Evolutionary conservation across 2,888 invertebrate species (phyloP), one percentile per base, ranked within the genome.

Genomic region (Zygaena filipendulae): DNA sequence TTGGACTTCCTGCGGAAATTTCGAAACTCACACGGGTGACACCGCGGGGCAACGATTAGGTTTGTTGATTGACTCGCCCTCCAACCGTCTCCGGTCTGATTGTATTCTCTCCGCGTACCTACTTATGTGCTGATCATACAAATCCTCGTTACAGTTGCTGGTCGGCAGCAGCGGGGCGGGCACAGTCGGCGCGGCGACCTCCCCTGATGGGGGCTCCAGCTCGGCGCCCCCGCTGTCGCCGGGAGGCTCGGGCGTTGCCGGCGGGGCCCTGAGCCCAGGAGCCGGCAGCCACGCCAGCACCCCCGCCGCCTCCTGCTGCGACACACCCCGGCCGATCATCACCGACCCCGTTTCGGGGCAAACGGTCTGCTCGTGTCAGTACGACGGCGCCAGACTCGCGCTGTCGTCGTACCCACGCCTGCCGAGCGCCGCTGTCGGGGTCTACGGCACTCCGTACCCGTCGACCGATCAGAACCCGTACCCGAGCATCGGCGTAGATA

Each of bases 341-440:
- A 93, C 93, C 47, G 95, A 95, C 72, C 94, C 95, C 6, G 91
- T 94, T 35, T 92, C 93, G 40, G 95, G 95, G 18, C 94, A 95
- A 72, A 91, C 92, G 29, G 92, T 95, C 49, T 95, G 95, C 77
- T 94, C 94, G 48, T 95, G 95, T 75, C 95, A 95, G 68, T 95
- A 95, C 74, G 95, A 95, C 71, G 89, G 91, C 33, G 91, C 93
- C 23, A 82, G 94, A 46, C 83, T 95, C 42, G 92, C 93, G 28
- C 86, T 93, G 39, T 85, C 90, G 40, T 75, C 77, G 9, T 93
- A 93, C 64, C 91, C 92, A 20, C 84, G 93, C 43, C 82, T 90
- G 45, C 86, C 88, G 38, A 85, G 90, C 45, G 88, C 90, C 26
- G 88, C 90, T 20, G 88, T 88, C 28, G 86, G 88, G 27, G 90